phyloP scores from a whole-genome alignment of 2,797 vertebrate species.

The Erithacus rubecula region DNA sequence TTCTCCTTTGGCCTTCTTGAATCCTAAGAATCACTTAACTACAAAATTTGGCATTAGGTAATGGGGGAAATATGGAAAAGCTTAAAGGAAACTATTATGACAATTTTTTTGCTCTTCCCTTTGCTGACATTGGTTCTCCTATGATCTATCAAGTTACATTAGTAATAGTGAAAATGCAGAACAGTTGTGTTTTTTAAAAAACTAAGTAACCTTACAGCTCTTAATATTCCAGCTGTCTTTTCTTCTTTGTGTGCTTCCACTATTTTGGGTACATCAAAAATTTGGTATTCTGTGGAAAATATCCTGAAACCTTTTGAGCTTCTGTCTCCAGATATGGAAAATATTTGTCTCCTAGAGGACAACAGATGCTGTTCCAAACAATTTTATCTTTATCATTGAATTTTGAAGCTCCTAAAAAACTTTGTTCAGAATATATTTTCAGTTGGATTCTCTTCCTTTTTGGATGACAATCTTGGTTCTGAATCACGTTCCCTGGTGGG shows the following conservation, averaged over 20 bases:
- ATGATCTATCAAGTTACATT: neutral
- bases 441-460: neutral
- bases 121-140: neutral
- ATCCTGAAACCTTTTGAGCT: neutral
- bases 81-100: neutral
- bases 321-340: neutral
- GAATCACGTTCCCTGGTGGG: neutral
- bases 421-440: neutral
- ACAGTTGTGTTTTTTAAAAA: accelerated
- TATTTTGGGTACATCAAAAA: neutral
- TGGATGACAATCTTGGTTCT: neutral
- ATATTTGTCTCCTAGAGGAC: neutral
- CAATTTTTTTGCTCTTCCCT: neutral
- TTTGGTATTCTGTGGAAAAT: neutral
- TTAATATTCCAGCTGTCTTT: neutral
- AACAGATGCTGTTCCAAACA: neutral
- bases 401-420: neutral
- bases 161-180: neutral
- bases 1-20: neutral
- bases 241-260: neutral
- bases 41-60: neutral
- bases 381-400: neutral
- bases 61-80: neutral
- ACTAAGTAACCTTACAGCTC: neutral
- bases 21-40: neutral